Percentiles rank a stretch among this genome's conserved stretches.
Evolutionary conservation across 2,797 vertebrate species (phyloP).

Genomic region (Chiroxiphia lanceolata): DNA sequence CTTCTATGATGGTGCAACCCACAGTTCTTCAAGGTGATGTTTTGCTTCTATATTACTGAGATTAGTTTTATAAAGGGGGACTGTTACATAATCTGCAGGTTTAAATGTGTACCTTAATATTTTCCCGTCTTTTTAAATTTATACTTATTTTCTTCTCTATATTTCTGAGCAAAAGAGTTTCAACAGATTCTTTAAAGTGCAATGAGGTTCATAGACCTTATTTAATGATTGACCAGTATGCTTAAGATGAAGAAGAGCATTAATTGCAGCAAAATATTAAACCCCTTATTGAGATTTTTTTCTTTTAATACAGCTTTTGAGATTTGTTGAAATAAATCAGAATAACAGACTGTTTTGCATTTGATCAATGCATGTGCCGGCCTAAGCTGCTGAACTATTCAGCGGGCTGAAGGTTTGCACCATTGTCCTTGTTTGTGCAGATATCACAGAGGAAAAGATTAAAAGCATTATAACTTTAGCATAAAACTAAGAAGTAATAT

Average conservation of each 20-base stretch:
- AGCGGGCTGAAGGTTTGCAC: constrained; percentile 49
- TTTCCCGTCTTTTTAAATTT: not conserved
- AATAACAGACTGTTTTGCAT: constrained; percentile 50
- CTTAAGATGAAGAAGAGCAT: constrained; percentile 51
- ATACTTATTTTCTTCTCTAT: not conserved
- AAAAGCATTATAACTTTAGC: constrained; percentile 61
- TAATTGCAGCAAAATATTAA: constrained; percentile 70
- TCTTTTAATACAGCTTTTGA: constrained; percentile 54
- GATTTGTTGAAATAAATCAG: constrained; percentile 64
- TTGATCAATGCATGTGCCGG: constrained; percentile 38
- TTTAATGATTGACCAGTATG: constrained; percentile 49
- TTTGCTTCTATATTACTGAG: not conserved
- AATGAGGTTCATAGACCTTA: constrained; percentile 42
- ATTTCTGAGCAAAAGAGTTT: constrained; percentile 10
- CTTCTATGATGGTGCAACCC: not conserved
- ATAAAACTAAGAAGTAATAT: constrained; percentile 63
- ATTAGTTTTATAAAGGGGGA: not conserved
- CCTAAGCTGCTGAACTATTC: constrained; percentile 67
- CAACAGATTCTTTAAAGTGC: constrained; percentile 45
- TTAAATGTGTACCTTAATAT: not conserved
- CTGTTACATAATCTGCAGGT: not conserved
- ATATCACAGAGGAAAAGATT: constrained; percentile 63
- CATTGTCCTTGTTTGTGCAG: constrained; percentile 65
- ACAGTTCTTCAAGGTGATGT: not conserved
- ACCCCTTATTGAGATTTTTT: constrained; percentile 42